Evolutionary conservation across 2,888 invertebrate species (phyloP), one percentile per base, ranked within the genome.

Genomic region (Eilema caniola): DNA sequence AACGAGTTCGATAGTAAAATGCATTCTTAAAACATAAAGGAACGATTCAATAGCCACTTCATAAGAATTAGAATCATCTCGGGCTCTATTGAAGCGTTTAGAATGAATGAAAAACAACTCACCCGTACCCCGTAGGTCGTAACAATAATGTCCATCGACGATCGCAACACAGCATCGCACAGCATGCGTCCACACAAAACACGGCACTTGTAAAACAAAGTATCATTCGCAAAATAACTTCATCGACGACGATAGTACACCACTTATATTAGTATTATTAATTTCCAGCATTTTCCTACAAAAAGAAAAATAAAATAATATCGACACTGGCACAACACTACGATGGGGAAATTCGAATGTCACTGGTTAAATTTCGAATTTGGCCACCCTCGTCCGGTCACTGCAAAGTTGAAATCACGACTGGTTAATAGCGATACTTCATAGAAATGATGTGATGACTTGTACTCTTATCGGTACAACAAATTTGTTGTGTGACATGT

Each of bases 211-310:
- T 89, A 92, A 91, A 92, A 93, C 87, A 90, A 89, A 91, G 92
- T 94, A 94, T 95, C 94, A 95, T 92, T 95, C 95, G 94, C 92
- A 94, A 95, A 95, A 94, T 82, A 95, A 94, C 92, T 95, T 95
- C 90, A 95, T 94, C 83, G 95, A 93, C 85, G 95, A 93, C 73
- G 94, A 93, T 84, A 95, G 90, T 91, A 95, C 95, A 94, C 93
- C 93, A 95, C 95, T 95, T 91, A 95, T 92, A 93, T 94, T 95
- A 94, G 93, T 93, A 91, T 94, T 95, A 94, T 93, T 93, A 91
- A 93, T 93, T 94, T 95, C 95, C 95, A 92, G 94, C 94, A 90
- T 93, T 95, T 93, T 94, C 95, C 95, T 95, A 95, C 92, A 93
- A 94, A 94, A 94, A 93, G 93, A 91, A 93, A 94, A 94, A 92